These are phyloP conservation scores for Charanyca ferruginea DNA, from an alignment of 2,888 invertebrate species.

Conservation along the genomic window DNA sequence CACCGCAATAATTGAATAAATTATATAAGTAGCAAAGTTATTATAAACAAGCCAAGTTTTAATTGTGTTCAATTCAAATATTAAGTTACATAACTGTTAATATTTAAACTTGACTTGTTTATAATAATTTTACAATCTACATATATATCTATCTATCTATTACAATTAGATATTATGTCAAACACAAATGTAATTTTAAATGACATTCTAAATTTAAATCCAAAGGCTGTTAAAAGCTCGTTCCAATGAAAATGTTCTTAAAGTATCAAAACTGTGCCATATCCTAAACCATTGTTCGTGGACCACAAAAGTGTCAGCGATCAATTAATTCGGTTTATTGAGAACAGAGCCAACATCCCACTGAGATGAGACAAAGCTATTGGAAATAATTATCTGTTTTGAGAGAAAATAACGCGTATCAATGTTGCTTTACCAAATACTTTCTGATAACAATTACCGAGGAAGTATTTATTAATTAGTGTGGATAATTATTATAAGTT, in stretches of 20 bases:
- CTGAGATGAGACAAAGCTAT: constrained; percentile 65
- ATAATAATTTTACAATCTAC: too few species aligned
- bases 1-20: too few species aligned
- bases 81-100: too few species aligned
- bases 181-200: too few species aligned
- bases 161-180: too few species aligned
- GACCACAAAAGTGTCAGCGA: constrained; percentile 70
- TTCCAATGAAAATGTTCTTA: not conserved
- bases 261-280: constrained; percentile 64
- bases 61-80: too few species aligned
- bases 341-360: constrained; percentile 65
- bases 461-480: not conserved
- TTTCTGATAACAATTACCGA: not conserved
- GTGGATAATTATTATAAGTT: not conserved
- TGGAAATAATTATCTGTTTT: constrained; percentile 66
- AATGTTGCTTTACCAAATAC: constrained; percentile 16
- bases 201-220: too few species aligned
- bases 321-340: constrained; percentile 76
- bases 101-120: too few species aligned
- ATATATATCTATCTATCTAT: too few species aligned
- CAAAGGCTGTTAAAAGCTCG: too few species aligned
- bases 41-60: too few species aligned
- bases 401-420: constrained; percentile 45
- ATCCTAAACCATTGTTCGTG: constrained; percentile 61
- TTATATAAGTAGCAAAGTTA: too few species aligned